phyloP scores from a whole-genome alignment of 2,113 vertebrate genomes.

The Tachycineta bicolor region DNA sequence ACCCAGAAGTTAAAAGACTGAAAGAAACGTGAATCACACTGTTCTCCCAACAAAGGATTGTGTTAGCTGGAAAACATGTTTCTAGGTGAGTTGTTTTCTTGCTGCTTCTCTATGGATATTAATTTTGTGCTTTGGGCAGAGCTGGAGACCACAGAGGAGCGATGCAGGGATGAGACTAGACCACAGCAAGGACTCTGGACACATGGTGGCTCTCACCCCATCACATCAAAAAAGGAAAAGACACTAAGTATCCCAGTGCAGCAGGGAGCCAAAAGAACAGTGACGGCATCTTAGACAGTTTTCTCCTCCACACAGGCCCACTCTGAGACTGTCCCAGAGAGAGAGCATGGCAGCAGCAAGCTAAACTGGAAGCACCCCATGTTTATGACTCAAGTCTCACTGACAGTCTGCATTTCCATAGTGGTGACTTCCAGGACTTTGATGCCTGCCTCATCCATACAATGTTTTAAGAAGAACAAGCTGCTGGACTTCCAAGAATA shows the following conservation, averaged over 20 bases:
- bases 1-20: neutral
- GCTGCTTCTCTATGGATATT: neutral
- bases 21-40: neutral
- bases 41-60: neutral
- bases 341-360: neutral
- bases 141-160: rapidly evolving
- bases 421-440: neutral
- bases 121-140: neutral
- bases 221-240: neutral
- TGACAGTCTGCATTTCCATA: neutral
- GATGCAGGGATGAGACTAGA: neutral
- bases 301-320: neutral
- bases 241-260: no score
- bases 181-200: neutral
- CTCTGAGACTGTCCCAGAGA: neutral
- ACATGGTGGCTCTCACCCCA: neutral
- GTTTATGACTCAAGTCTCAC: neutral
- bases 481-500: slow-evolving; percentile 1
- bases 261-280: neutral
- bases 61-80: neutral
- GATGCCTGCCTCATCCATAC: neutral
- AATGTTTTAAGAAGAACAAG: neutral
- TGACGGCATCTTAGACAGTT: neutral
- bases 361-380: rapidly evolving
- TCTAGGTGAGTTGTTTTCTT: neutral